Evolutionary conservation across 2,797 vertebrate species (phyloP).

Genomic region (Erethizon dorsatum): DNA sequence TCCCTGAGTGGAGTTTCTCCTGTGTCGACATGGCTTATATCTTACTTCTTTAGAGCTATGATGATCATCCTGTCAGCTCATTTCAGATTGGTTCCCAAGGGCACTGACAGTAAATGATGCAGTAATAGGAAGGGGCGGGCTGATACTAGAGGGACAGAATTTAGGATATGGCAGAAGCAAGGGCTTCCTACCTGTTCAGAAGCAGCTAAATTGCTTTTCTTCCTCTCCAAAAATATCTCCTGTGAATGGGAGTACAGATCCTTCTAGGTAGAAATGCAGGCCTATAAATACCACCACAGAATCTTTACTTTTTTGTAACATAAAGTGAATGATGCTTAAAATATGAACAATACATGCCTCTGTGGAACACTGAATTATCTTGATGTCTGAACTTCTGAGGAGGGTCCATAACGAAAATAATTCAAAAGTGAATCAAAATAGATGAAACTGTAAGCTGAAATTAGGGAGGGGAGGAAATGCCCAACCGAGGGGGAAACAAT

Average conservation of each 20-base stretch:
- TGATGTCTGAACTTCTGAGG: slow-evolving; percentile 72
- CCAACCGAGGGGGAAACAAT: neutral
- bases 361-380: slow-evolving; percentile 71
- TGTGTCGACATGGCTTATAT: neutral
- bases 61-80: neutral
- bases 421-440: slow-evolving; percentile 67
- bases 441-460: slow-evolving; percentile 49
- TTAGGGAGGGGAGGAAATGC: neutral
- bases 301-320: slow-evolving; percentile 79
- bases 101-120: neutral
- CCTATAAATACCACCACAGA: slow-evolving; percentile 77
- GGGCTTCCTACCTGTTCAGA: neutral
- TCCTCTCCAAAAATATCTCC: slow-evolving; percentile 2
- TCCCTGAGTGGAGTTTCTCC: neutral
- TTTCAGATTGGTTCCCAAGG: slow-evolving; percentile 10
- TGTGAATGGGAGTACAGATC: slow-evolving; percentile 46
- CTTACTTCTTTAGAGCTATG: neutral
- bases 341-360: slow-evolving; percentile 68
- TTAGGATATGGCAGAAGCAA: neutral
- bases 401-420: slow-evolving; percentile 74
- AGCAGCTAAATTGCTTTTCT: neutral
- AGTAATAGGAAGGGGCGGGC: neutral
- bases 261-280: slow-evolving; percentile 69
- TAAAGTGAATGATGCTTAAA: slow-evolving; percentile 84
- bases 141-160: neutral